Evolutionary conservation across 2,888 invertebrate species (phyloP), one percentile per base, ranked within the genome.

Genomic region (Biston stratarius): DNA sequence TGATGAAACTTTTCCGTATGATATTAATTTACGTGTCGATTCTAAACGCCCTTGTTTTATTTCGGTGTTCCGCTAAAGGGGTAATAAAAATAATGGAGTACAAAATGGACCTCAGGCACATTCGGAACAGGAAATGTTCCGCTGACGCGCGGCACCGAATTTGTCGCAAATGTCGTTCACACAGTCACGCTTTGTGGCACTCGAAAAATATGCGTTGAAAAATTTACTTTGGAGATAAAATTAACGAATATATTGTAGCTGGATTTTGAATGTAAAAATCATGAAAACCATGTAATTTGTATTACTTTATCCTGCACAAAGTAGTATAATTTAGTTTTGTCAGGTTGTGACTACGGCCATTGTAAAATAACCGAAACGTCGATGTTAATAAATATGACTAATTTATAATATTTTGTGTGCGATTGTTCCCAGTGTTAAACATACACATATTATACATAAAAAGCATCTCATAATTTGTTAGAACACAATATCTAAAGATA

Each of bases 71-170:
- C 67, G 42, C 47, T 59, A 74, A 76, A 70, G 69, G 68, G 72
- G 78, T 74, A 79, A 82, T 84, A 83, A 84, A 82, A 85, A 82
- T 84, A 84, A 84, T 83, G 83, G 78, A 74, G 77, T 79, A 74
- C 73, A 77, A 73, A 78, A 77, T 70, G 77, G 77, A 73, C 73
- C 78, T 74, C 70, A 65, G 61, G 57, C 60, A 66, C 58, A 73
- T 51, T 69, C 82, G 83, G 83, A 85, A 81, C 63, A 78, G 86
- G 85, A 86, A 85, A 82, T 80, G 79, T 75, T 74, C 72, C 74
- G 78, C 76, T 79, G 83, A 82, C 81, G 82, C 77, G 77, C 69
- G 70, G 71, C 57, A 73, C 74, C 74, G 67, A 77, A 82, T 81
- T 82, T 81, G 80, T 77, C 72, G 74, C 75, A 74, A 77, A 74